A percentile compares a stretch with the other conserved stretches of the same genome.
Conservation (phyloP, 1,140 invertebrate species). For the Polypedilum pembai region DNA sequence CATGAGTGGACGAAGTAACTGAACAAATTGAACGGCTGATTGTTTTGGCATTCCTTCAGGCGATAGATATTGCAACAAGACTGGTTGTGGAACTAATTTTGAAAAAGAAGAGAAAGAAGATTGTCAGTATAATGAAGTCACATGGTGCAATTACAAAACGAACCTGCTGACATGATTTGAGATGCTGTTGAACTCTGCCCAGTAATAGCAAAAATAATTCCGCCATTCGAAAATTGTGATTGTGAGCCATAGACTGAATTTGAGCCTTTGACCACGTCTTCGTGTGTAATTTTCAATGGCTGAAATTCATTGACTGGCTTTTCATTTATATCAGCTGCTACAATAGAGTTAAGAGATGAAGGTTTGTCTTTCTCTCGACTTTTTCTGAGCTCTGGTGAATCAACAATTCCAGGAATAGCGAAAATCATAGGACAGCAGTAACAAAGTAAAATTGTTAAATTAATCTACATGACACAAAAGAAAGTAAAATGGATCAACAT, state of each 20-base stretch:
- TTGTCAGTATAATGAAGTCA: neutral
- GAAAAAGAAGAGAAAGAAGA: neutral
- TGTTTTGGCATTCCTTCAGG: neutral
- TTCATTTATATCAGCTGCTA: neutral
- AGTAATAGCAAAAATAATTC: neutral
- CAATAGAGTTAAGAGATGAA: neutral
- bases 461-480: neutral
- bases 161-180: neutral
- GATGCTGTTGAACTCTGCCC: neutral
- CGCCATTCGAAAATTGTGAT: constrained; percentile 7
- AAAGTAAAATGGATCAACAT: neutral
- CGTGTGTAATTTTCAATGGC: neutral
- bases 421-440: neutral
- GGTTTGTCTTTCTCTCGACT: neutral
- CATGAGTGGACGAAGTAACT: neutral
- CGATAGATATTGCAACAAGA: neutral
- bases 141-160: neutral
- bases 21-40: neutral
- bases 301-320: neutral
- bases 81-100: neutral
- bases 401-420: neutral
- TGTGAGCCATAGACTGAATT: constrained; percentile 22
- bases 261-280: neutral
- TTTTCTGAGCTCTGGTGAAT: constrained; percentile 2
- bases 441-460: neutral